Conservation (phyloP, 2,888 invertebrate genomes). For the Mesoligia furuncula region DNA sequence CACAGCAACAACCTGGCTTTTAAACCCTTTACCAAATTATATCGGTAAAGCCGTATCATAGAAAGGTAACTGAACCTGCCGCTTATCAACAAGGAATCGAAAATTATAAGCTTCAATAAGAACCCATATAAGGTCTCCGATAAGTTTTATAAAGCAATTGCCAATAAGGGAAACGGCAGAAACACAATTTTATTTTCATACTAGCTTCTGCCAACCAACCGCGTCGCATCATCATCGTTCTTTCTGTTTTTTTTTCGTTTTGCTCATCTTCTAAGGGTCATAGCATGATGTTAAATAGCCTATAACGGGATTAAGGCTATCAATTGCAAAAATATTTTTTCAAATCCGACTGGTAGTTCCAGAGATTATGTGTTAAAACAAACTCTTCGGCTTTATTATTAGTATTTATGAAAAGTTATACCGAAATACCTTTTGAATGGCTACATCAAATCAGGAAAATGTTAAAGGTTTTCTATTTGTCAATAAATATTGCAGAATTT, state of each 20-base stretch:
- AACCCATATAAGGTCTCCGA: background rate
- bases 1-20: background rate
- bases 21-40: background rate
- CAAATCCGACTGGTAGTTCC: too few species aligned
- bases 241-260: too few species aligned
- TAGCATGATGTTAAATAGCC: too few species aligned
- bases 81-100: background rate
- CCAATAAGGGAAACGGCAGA: background rate
- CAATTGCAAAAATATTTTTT: too few species aligned
- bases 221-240: too few species aligned
- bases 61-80: background rate
- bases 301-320: too few species aligned
- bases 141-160: constrained; percentile 9
- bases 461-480: background rate
- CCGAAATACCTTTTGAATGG: background rate
- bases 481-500: background rate
- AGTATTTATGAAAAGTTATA: constrained; percentile 2
- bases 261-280: too few species aligned
- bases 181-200: background rate
- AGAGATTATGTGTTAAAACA: too few species aligned
- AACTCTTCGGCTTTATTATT: too few species aligned
- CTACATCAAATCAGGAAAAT: background rate
- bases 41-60: background rate
- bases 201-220: too few species aligned
- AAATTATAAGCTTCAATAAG: constrained; percentile 15